Percentiles rank a stretch among this genome's conserved stretches.
These are phyloP conservation scores for Gorsachius magnificus DNA, from an alignment of 2,797 vertebrate genomes.

Conservation along the genomic window DNA sequence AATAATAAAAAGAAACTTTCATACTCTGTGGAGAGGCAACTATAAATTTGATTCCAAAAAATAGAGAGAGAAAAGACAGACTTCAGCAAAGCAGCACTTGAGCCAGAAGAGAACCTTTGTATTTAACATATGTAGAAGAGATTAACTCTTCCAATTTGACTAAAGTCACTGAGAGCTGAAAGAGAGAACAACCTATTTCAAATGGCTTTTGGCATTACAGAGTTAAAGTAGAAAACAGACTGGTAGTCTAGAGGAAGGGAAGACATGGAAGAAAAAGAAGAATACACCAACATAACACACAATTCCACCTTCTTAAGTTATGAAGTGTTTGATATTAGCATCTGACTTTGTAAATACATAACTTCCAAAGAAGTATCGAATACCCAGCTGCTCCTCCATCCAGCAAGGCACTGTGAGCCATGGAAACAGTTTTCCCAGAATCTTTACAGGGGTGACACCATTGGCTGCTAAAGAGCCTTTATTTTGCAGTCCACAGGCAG, in stretches of 20 bases:
- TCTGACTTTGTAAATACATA: not conserved
- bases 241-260: not conserved
- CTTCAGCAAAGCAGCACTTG: not conserved
- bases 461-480: not conserved
- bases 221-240: not conserved
- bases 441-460: not conserved
- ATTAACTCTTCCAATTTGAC: not conserved
- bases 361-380: not conserved
- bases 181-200: not conserved
- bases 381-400: not conserved
- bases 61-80: not conserved
- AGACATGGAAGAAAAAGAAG: not conserved
- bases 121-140: not conserved
- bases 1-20: slow-evolving; percentile 54
- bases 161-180: not conserved
- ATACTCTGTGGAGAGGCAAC: slow-evolving; percentile 23
- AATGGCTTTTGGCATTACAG: not conserved
- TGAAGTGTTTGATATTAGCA: not conserved
- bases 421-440: not conserved
- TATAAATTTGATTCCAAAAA: slow-evolving; percentile 36
- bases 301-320: not conserved
- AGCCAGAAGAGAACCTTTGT: not conserved
- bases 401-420: not conserved
- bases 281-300: not conserved
- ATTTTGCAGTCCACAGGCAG: not conserved